Evolutionary conservation across 2,113 vertebrate species (phyloP).

Genomic region (Reinhardtius hippoglossoides): DNA sequence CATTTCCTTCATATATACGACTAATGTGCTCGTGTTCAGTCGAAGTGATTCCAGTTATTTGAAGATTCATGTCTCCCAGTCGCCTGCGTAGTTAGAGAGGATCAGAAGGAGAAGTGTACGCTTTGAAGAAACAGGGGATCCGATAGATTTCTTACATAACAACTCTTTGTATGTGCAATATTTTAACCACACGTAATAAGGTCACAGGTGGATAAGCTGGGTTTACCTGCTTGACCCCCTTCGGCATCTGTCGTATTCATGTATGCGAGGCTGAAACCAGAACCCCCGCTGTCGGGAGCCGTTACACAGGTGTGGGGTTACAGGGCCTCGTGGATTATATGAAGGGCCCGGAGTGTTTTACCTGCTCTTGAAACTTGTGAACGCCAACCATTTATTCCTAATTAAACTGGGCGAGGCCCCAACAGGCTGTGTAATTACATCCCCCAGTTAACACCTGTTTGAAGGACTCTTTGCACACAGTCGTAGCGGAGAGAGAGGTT

Average conservation of each 20-base stretch:
- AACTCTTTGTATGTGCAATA: conserved; percentile 59
- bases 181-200: conserved; percentile 24
- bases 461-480: conserved; percentile 58
- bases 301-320: conserved; percentile 66
- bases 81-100: neutral
- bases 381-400: conserved; percentile 51
- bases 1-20: conserved; percentile 27
- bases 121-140: conserved; percentile 13
- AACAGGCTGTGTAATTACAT: conserved; percentile 23
- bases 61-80: neutral
- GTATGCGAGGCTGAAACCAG: conserved; percentile 69
- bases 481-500: neutral
- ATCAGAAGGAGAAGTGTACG: neutral
- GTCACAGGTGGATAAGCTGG: conserved; percentile 17
- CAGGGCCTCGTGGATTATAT: conserved; percentile 26
- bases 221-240: conserved; percentile 40
- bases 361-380: conserved; percentile 48
- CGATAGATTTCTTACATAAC: conserved; percentile 24
- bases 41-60: conserved; percentile 5
- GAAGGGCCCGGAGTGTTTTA: conserved; percentile 29
- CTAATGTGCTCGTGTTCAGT: conserved; percentile 5
- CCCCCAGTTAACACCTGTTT: conserved; percentile 32
- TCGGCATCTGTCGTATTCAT: conserved; percentile 57
- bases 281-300: conserved; percentile 51
- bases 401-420: conserved; percentile 26